Base-by-base conservation (phyloP, 2,888 invertebrate species). In the Trichogramma dendrolimi region DNA sequence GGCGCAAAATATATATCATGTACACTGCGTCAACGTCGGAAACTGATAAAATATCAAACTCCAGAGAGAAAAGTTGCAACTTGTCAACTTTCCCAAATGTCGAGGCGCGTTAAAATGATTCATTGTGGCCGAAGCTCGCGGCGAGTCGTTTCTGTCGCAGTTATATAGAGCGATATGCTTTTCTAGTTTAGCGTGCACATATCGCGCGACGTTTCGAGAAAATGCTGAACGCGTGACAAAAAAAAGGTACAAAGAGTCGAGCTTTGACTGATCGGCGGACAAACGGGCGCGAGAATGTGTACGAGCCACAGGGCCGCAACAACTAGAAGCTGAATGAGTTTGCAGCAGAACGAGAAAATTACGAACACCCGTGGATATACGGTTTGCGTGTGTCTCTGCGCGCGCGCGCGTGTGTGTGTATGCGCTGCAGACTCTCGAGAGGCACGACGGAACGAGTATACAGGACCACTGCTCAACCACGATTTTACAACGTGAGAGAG, bases 221-320 rank as follows among this genome's bases (percentile, higher is more conserved):
- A 27, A 27, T 27, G 27, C 27, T 27, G 27, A 1, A 27, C 27
- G 27, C 27, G 27, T 27, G 27, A 27, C 27, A 27, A 27, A 27
- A 27, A 27, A 27, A 51, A 39, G 8, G 42, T 10, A 14, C 41
- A 42, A n/a, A 40, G 58, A 54, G 39, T 41, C 42, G 5, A 48
- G 10, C 48, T 10, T 14, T 60, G 43, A 52, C 51, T 59, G 52
- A 10, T 10, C 39, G 56, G 55, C 53, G 58, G 55, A 58, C 62
- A 50, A 55, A 72, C 69, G 68, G 68, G 69, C 71, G 72, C 73
- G 74, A 76, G 74, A 72, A 72, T 65, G 27, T 27, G 27, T 27
- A 27, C 27, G 27, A 27, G 27, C 27, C 27, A 27, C 27, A 3
- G 27, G 27, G 1, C 27, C 3, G 27, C 27, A 27, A 27, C 27